Conservation (phyloP, 2,888 invertebrate genomes). For the Herminia tarsipennalis region DNA sequence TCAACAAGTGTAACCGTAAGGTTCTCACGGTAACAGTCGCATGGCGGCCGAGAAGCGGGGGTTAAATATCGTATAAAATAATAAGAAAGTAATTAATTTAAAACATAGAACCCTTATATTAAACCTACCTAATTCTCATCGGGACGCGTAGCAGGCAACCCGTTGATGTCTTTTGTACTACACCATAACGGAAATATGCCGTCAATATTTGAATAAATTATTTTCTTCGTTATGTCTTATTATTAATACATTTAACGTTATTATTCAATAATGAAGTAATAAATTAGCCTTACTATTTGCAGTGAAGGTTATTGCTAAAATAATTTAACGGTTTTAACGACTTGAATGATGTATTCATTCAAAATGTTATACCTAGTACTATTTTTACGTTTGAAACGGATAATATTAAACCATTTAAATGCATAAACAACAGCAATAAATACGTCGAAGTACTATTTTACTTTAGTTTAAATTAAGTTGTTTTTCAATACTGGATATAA, state of each 20-base stretch:
- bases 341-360: no score
- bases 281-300: not conserved
- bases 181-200: constrained; percentile 11
- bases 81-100: constrained; percentile 6
- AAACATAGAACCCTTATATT: not conserved
- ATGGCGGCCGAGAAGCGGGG: constrained; percentile 1
- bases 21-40: constrained; percentile 31
- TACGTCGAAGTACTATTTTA: not conserved
- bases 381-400: no score
- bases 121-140: not conserved
- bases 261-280: not conserved
- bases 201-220: constrained; percentile 4
- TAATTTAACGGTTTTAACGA: no score
- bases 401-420: no score
- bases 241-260: not conserved
- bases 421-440: no score
- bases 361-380: no score
- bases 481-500: not conserved
- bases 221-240: constrained; percentile 2
- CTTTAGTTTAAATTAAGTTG: not conserved
- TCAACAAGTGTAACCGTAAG: constrained; percentile 38
- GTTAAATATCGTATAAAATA: constrained; percentile 3
- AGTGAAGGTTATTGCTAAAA: no score
- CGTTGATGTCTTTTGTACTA: constrained; percentile 81
- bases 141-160: constrained; percentile 37